Evolutionary conservation across 2,797 vertebrate genomes (phyloP).

Genomic region (Propithecus perrieri): DNA sequence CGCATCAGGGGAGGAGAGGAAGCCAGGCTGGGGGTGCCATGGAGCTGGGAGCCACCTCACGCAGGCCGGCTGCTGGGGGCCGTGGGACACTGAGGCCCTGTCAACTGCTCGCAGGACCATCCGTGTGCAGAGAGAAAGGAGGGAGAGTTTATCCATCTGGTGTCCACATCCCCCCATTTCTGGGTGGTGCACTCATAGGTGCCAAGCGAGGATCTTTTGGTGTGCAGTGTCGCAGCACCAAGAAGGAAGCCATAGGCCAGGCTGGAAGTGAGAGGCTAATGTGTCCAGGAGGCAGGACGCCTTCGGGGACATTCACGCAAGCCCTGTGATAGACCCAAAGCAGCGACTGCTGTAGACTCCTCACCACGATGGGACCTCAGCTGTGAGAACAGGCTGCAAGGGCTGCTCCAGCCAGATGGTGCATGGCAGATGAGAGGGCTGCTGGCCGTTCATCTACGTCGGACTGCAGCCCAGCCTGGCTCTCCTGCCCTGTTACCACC

Average conservation of each 20-base stretch:
- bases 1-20: background rate
- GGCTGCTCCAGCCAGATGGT: accelerated
- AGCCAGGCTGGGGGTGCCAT: too few species aligned
- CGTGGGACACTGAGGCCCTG: accelerated
- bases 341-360: accelerated
- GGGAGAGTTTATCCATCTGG: background rate
- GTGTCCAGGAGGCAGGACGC: background rate
- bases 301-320: too few species aligned
- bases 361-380: accelerated
- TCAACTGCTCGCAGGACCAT: background rate
- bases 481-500: too few species aligned
- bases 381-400: accelerated
- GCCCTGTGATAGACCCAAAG: accelerated
- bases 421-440: accelerated
- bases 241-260: background rate
- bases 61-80: too few species aligned
- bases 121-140: background rate
- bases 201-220: background rate
- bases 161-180: accelerated
- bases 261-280: accelerated
- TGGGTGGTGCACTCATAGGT: accelerated
- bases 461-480: background rate
- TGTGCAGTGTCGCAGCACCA: accelerated
- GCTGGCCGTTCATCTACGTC: accelerated
- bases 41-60: background rate